Conservation (phyloP, 2,888 invertebrate genomes). For the Tenthredo distinguenda region DNA sequence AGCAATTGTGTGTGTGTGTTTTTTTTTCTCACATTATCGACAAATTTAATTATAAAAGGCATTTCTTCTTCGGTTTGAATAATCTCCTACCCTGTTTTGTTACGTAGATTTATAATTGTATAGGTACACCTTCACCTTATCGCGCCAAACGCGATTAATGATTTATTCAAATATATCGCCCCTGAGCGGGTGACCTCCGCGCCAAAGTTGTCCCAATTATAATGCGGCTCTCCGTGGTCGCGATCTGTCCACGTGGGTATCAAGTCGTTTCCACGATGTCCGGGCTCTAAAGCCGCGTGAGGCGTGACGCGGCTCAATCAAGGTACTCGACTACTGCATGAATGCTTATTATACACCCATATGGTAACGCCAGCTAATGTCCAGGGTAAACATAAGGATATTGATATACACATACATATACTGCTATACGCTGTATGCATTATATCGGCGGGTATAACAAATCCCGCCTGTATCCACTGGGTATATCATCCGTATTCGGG, state of each 20-base stretch:
- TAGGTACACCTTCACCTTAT: neutral
- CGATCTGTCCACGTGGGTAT: neutral
- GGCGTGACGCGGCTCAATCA: neutral
- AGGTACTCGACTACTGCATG: neutral
- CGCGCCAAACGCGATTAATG: neutral
- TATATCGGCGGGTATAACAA: neutral
- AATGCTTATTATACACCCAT: constrained; percentile 5
- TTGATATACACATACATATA: neutral
- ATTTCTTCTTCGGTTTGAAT: too few relatives aligned
- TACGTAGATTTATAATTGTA: neutral
- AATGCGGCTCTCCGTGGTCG: neutral
- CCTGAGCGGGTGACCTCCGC: constrained; percentile 6
- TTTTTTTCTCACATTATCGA: too few relatives aligned
- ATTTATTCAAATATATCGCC: constrained; percentile 33
- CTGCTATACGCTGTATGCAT: neutral
- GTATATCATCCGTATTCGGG: constrained; percentile 51
- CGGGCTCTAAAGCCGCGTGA: neutral
- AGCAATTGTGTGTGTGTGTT: neutral
- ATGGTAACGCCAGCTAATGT: neutral
- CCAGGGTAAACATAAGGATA: neutral
- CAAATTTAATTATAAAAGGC: too few relatives aligned
- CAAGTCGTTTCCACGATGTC: neutral
- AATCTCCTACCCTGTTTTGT: neutral
- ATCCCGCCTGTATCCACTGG: neutral
- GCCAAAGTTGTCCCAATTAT: constrained; percentile 8